Conservation (phyloP, 1,140 invertebrate species). For the Mactra quadrangularis region DNA sequence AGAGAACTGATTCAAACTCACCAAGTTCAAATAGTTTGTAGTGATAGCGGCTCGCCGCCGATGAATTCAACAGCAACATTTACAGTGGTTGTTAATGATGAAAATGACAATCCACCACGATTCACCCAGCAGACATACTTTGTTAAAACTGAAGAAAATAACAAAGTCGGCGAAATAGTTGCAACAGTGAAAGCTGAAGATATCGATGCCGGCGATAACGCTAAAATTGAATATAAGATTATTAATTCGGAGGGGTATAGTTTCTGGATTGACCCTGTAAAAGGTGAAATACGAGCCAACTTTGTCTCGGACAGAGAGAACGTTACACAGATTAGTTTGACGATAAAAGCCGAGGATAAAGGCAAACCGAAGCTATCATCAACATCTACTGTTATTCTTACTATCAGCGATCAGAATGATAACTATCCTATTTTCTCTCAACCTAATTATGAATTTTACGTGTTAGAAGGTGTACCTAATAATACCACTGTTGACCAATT, state of each 20-base stretch:
- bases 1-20: constrained; percentile 90
- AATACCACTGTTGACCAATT: constrained; percentile 93
- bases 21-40: constrained; percentile 91
- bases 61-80: constrained; percentile 90
- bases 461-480: constrained; percentile 89
- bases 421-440: constrained; percentile 72
- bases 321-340: constrained; percentile 63
- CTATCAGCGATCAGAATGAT: constrained; percentile 89
- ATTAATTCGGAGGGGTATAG: constrained; percentile 30
- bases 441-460: constrained; percentile 72
- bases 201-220: constrained; percentile 84
- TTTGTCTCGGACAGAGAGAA: constrained; percentile 87
- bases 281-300: constrained; percentile 93
- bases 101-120: constrained; percentile 94
- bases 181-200: constrained; percentile 67
- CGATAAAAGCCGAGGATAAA: constrained; percentile 86
- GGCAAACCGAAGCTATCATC: constrained; percentile 91
- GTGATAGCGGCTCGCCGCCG: constrained; percentile 90
- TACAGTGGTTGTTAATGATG: constrained; percentile 92
- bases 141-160: constrained; percentile 74
- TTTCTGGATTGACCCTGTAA: constrained; percentile 93
- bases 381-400: constrained; percentile 68
- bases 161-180: constrained; percentile 68
- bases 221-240: constrained; percentile 65
- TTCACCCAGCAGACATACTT: constrained; percentile 84